Conservation (phyloP, 1,140 invertebrate species). For the fruit fly (Drosophila melanogaster) region DNA sequence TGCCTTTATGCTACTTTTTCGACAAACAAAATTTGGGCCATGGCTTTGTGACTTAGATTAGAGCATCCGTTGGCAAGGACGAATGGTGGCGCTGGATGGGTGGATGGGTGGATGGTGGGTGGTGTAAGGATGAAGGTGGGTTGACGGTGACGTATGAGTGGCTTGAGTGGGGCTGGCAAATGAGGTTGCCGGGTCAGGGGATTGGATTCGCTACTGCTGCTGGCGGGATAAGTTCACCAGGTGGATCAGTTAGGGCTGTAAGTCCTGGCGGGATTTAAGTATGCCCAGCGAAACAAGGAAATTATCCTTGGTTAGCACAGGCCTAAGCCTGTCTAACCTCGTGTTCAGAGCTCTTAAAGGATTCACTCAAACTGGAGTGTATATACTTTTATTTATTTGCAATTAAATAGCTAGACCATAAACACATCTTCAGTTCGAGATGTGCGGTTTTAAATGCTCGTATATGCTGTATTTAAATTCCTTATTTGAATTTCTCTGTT, state of each 20-base stretch:
- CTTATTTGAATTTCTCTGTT: no score
- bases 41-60: constrained; percentile 49
- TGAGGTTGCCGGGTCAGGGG: constrained; percentile 16
- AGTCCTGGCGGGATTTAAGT: constrained; percentile 8
- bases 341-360: no score
- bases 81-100: neutral
- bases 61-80: constrained; percentile 22
- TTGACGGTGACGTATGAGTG: constrained; percentile 4
- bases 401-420: no score
- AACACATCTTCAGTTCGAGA: no score
- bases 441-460: no score
- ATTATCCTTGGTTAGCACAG: neutral
- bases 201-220: neutral
- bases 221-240: neutral
- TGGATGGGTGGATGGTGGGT: neutral
- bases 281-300: constrained; percentile 34
- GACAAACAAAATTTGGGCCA: constrained; percentile 44
- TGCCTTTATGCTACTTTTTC: constrained; percentile 20
- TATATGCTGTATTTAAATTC: no score
- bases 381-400: no score
- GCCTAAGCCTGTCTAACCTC: neutral
- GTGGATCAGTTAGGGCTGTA: neutral
- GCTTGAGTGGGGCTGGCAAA: constrained; percentile 18
- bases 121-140: no score
- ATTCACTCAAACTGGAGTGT: neutral